Evolutionary conservation across 2,888 invertebrate genomes (phyloP).

Genomic region (Calameuta idolon): DNA sequence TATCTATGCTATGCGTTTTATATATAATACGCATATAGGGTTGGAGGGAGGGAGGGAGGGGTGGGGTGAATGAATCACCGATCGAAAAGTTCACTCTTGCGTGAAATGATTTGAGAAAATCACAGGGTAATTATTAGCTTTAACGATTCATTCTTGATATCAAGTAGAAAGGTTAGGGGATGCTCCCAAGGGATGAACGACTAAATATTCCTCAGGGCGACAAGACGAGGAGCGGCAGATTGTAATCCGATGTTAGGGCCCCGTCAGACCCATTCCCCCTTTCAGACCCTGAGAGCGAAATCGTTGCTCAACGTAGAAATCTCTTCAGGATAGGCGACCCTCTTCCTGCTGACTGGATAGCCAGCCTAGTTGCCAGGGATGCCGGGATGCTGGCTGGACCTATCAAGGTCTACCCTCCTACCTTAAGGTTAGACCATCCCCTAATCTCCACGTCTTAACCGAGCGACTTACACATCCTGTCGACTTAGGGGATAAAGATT

Average conservation of each 20-base stretch:
- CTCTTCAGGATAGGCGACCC: too few relatives aligned
- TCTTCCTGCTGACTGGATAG: too few relatives aligned
- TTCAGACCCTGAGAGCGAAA: background rate
- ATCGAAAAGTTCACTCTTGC: background rate
- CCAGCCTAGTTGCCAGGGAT: too few relatives aligned
- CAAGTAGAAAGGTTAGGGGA: constrained; percentile 12
- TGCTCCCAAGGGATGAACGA: background rate
- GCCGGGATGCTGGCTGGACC: too few relatives aligned
- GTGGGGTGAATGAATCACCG: too few relatives aligned
- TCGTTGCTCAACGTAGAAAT: constrained; percentile 10
- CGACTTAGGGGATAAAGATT: constrained; percentile 54
- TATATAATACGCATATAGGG: too few relatives aligned
- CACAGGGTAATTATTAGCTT: constrained; percentile 60
- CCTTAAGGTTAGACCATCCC: constrained; percentile 34
- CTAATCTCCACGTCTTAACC: constrained; percentile 50
- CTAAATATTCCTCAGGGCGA: constrained; percentile 1
- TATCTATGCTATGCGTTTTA: too few relatives aligned
- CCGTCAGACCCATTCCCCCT: background rate
- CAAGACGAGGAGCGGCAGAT: constrained; percentile 4
- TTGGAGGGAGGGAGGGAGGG: too few relatives aligned
- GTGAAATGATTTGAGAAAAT: background rate
- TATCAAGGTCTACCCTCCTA: constrained; percentile 24
- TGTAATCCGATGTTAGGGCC: constrained; percentile 4
- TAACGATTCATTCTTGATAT: constrained; percentile 44
- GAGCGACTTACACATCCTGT: constrained; percentile 47